A percentile compares a stretch with the other conserved stretches of the same genome.
Evolutionary conservation across 2,888 invertebrate species (phyloP).

Genomic region (Lepetodrilus schrolli): DNA sequence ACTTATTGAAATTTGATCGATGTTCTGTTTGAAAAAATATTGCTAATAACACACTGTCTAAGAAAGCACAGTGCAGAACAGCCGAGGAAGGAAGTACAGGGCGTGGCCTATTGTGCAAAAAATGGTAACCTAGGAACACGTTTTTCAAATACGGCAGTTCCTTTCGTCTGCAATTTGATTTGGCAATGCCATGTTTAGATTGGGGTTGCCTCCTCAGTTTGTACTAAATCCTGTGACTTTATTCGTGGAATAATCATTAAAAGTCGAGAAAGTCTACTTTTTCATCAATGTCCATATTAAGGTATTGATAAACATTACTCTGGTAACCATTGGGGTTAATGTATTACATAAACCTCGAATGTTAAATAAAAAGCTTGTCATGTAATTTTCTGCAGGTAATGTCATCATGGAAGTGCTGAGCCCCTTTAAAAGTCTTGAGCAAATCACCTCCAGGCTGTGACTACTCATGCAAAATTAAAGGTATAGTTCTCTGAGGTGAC

Average conservation of each 20-base stretch:
- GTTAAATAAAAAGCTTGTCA: not conserved
- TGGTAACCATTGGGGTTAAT: not conserved
- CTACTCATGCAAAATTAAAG: not conserved
- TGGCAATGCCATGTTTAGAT: too few relatives aligned
- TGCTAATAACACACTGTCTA: not conserved
- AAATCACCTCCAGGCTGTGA: not conserved
- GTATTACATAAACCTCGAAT: not conserved
- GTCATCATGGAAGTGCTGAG: not conserved
- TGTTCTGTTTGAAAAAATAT: not conserved
- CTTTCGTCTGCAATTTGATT: too few relatives aligned
- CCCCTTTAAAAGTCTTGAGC: not conserved
- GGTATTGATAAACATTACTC: not conserved
- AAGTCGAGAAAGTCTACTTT: too few relatives aligned
- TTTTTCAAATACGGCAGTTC: too few relatives aligned
- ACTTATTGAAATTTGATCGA: slow-evolving; percentile 11
- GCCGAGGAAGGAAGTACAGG: too few relatives aligned
- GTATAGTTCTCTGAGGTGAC: not conserved
- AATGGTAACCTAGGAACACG: too few relatives aligned
- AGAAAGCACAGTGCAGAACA: too few relatives aligned
- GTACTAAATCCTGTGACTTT: too few relatives aligned
- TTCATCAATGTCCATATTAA: too few relatives aligned
- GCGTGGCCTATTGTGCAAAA: too few relatives aligned
- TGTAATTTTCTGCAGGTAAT: not conserved
- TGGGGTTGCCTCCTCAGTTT: too few relatives aligned
- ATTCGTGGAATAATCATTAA: too few relatives aligned